Percentiles rank a stretch among this genome's conserved stretches.
Conservation (phyloP, 2,797 vertebrate species). For the Leucoraja ocellata region DNA sequence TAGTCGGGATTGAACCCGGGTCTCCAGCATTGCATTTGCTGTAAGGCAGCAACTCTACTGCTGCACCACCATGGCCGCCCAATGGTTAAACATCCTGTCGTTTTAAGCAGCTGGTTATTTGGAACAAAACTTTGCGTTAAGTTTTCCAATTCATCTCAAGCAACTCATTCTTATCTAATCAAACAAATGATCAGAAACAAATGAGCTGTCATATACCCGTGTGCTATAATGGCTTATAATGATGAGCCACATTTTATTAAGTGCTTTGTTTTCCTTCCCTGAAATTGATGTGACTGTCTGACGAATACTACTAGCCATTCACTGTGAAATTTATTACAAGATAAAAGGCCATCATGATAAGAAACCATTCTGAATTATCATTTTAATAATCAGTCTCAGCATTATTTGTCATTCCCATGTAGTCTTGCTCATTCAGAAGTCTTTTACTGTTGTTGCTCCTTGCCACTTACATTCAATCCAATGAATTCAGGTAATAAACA, state of each 20-base stretch:
- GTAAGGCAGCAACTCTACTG: no score
- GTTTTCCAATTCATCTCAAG: not conserved
- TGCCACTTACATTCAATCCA: not conserved
- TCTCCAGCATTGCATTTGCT: no score
- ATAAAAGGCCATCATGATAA: constrained; percentile 29
- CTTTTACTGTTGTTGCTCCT: constrained; percentile 1
- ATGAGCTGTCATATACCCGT: not conserved
- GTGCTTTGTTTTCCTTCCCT: constrained; percentile 1
- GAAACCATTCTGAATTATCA: constrained; percentile 21
- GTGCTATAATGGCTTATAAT: not conserved
- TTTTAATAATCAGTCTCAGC: constrained; percentile 32
- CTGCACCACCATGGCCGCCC: no score
- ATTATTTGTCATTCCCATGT: constrained; percentile 22
- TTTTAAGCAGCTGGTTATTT: not conserved
- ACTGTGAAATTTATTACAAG: constrained; percentile 38
- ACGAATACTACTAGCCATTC: constrained; percentile 15
- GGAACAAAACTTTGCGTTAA: constrained; percentile 2
- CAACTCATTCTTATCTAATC: constrained; percentile 12
- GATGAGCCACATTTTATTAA: constrained; percentile 16
- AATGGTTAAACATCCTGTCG: not conserved
- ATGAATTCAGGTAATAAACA: not conserved
- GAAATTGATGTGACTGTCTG: constrained; percentile 35
- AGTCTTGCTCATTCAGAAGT: not conserved
- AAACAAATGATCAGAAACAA: constrained; percentile 35
- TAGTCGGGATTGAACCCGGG: no score